A percentile compares a stretch with the other conserved stretches of the same genome.
These are phyloP conservation scores for Andrena chrysosceles DNA, from an alignment of 2,888 invertebrate genomes.

Conservation along the genomic window DNA sequence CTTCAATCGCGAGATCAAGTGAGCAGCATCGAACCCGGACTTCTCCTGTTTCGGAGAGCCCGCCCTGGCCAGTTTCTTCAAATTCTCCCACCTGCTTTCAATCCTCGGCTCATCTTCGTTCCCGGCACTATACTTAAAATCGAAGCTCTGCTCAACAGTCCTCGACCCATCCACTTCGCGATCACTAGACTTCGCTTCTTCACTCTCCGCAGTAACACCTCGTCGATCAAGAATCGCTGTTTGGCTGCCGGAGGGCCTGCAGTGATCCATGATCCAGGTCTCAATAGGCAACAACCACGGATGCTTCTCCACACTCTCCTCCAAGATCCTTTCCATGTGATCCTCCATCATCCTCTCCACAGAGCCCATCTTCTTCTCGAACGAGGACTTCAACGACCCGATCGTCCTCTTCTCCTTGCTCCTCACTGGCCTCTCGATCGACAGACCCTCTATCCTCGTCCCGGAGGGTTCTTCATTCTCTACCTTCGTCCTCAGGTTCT, in stretches of 20 bases:
- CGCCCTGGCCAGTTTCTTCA: slow-evolving; percentile 18
- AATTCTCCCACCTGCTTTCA: slow-evolving; percentile 49
- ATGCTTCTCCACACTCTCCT: slow-evolving; percentile 76
- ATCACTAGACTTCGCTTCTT: slow-evolving; percentile 4
- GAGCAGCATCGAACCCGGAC: slow-evolving; percentile 13
- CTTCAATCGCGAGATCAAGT: slow-evolving; percentile 20
- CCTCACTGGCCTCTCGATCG: slow-evolving; percentile 25
- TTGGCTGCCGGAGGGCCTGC: slow-evolving; percentile 19
- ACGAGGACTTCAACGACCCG: slow-evolving; percentile 39
- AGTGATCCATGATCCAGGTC: slow-evolving; percentile 75
- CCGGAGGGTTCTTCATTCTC: neutral
- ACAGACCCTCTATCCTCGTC: slow-evolving; percentile 18
- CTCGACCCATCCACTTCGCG: neutral
- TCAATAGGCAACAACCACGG: slow-evolving; percentile 79
- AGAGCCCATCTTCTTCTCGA: slow-evolving; percentile 67
- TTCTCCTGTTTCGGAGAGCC: slow-evolving; percentile 15
- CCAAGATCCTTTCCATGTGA: slow-evolving; percentile 73
- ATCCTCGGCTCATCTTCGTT: slow-evolving; percentile 29
- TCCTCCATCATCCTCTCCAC: slow-evolving; percentile 72
- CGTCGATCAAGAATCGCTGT: neutral
- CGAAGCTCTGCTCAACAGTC: slow-evolving; percentile 10
- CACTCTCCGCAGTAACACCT: slow-evolving; percentile 36
- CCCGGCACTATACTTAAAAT: slow-evolving; percentile 54
- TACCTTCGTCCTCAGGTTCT: slow-evolving; percentile 20
- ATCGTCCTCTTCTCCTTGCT: slow-evolving; percentile 54